phyloP scores from a whole-genome alignment of 2,888 invertebrate genomes.

The Hypomecis punctinalis region DNA sequence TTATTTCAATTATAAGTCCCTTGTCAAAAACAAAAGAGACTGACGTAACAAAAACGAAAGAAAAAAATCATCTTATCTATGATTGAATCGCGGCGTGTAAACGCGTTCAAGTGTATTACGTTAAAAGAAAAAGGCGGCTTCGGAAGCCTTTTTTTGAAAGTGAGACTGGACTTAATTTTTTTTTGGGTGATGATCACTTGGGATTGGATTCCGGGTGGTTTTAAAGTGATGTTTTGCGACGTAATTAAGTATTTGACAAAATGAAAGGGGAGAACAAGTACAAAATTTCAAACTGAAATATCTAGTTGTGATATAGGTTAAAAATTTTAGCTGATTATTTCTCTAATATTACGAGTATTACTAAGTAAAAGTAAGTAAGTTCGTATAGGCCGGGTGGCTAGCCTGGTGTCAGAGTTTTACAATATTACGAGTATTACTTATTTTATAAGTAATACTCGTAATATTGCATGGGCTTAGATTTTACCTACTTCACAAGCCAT shows the following conservation, averaged over 20 bases:
- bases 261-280: neutral
- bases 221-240: constrained; percentile 29
- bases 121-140: constrained; percentile 63
- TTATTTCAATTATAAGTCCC: constrained; percentile 84
- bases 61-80: constrained; percentile 77
- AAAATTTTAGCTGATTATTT: too few species aligned
- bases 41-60: constrained; percentile 70
- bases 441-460: too few species aligned
- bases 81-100: constrained; percentile 83
- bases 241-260: neutral
- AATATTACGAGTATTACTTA: too few species aligned
- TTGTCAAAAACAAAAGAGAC: constrained; percentile 83
- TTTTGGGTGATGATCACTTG: constrained; percentile 27
- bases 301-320: too few species aligned
- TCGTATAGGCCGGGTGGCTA: too few species aligned
- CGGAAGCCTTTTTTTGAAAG: constrained; percentile 68
- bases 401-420: too few species aligned
- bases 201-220: constrained; percentile 51
- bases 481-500: too few species aligned
- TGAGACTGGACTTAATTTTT: constrained; percentile 42
- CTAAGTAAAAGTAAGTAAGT: too few species aligned
- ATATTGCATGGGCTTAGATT: too few species aligned
- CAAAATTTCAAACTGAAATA: neutral
- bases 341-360: too few species aligned
- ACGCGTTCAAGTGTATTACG: constrained; percentile 78